Evolutionary conservation across 2,888 invertebrate genomes (phyloP).

Genomic region (Gastrophysa polygoni): DNA sequence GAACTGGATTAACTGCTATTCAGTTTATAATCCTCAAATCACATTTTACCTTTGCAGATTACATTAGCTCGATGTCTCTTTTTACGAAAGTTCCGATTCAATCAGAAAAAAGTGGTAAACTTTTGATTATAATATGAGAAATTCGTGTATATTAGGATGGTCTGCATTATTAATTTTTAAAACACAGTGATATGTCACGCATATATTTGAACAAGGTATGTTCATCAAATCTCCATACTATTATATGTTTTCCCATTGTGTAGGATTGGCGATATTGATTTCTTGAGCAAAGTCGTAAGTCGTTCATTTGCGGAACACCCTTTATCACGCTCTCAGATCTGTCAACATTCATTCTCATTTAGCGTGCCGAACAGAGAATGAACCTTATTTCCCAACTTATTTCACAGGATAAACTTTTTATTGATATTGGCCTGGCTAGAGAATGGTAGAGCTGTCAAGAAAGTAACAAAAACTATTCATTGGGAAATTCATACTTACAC

Average conservation of each 20-base stretch:
- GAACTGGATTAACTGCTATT: too few relatives aligned
- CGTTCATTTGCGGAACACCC: not conserved
- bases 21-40: too few relatives aligned
- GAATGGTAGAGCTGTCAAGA: not conserved
- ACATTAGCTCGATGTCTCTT: too few relatives aligned
- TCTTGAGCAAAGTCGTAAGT: not conserved
- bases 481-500: too few relatives aligned
- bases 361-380: not conserved
- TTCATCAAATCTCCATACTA: not conserved
- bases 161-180: too few relatives aligned
- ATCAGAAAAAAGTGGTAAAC: too few relatives aligned
- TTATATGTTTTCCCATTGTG: not conserved
- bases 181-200: too few relatives aligned
- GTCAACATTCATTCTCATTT: not conserved
- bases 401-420: not conserved
- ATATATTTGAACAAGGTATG: not conserved
- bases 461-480: not conserved
- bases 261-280: not conserved
- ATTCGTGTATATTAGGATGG: too few relatives aligned
- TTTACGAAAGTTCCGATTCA: too few relatives aligned
- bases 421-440: not conserved
- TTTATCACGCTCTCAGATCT: constrained; percentile 1
- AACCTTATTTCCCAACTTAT: not conserved
- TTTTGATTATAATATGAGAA: too few relatives aligned
- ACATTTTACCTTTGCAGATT: too few relatives aligned